phyloP scores from a whole-genome alignment of 2,888 invertebrate species.

The Priapulus caudatus region DNA sequence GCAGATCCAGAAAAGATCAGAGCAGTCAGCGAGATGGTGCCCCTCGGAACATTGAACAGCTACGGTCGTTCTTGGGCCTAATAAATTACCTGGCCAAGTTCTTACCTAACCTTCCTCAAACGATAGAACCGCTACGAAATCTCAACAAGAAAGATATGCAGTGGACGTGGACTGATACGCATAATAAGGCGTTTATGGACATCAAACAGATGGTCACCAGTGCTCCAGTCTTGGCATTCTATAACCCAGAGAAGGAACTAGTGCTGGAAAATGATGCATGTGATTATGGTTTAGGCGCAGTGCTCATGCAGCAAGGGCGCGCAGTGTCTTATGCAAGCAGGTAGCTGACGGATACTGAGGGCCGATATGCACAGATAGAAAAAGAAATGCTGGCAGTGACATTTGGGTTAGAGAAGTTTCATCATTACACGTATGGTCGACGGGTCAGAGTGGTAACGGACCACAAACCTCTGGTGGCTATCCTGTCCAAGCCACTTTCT shows the following conservation, averaged over 20 bases:
- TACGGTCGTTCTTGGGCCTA: not conserved
- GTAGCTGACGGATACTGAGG: no score
- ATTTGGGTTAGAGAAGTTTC: conserved; percentile 1
- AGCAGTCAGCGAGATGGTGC: not conserved
- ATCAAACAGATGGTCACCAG: not conserved
- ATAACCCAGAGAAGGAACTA: not conserved
- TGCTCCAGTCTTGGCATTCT: not conserved
- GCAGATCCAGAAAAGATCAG: not conserved
- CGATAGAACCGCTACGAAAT: not conserved
- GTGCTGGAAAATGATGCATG: not conserved
- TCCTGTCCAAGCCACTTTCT: not conserved
- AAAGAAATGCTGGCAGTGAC: conserved; percentile 7
- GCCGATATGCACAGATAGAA: conserved; percentile 9
- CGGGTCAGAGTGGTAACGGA: not conserved
- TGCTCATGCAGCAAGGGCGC: not conserved
- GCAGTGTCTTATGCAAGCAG: not conserved
- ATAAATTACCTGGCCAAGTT: not conserved
- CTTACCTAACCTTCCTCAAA: not conserved
- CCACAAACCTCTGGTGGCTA: no score
- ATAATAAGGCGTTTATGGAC: not conserved
- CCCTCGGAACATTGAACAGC: not conserved
- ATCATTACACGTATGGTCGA: not conserved
- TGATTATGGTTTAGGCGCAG: not conserved
- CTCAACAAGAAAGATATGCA: not conserved
- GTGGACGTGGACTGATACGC: not conserved